phyloP scores from a whole-genome alignment of 2,888 invertebrate genomes.

The Neoscelio sp. region DNA sequence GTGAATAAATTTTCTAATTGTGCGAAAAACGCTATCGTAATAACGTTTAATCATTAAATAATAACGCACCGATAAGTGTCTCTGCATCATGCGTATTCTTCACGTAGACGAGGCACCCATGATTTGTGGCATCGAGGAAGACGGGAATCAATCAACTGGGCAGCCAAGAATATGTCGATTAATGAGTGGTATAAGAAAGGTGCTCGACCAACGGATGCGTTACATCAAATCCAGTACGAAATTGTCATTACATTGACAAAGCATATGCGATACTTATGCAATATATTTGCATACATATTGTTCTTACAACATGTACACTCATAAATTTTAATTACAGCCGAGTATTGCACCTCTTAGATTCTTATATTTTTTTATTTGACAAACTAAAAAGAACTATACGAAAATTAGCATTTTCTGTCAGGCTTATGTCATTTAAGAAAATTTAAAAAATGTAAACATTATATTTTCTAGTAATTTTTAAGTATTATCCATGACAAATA shows the following conservation, averaged over 20 bases:
- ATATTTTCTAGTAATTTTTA: too few relatives aligned
- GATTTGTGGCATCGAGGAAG: constrained; percentile 66
- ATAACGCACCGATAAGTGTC: constrained; percentile 57
- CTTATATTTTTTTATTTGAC: constrained; percentile 49
- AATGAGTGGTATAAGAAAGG: constrained; percentile 45
- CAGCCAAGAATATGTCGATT: constrained; percentile 66
- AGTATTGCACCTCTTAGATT: constrained; percentile 48
- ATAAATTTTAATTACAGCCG: constrained; percentile 19
- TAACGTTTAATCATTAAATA: constrained; percentile 15
- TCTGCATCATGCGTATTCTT: constrained; percentile 58
- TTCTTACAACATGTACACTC: not conserved
- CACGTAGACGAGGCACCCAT: constrained; percentile 58
- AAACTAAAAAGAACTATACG: too few relatives aligned
- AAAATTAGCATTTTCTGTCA: constrained; percentile 16
- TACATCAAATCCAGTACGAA: constrained; percentile 59
- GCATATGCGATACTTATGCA: constrained; percentile 62
- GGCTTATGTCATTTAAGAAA: too few relatives aligned
- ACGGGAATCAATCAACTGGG: constrained; percentile 67
- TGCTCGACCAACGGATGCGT: constrained; percentile 56
- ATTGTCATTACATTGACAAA: constrained; percentile 55
- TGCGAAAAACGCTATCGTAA: not conserved
- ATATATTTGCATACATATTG: not conserved
- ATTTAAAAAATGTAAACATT: too few relatives aligned
- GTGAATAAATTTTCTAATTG: constrained; percentile 1
- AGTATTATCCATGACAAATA: too few relatives aligned